Evolutionary conservation across 2,113 vertebrate species (phyloP).

Genomic region (Gambusia holbrooki): DNA sequence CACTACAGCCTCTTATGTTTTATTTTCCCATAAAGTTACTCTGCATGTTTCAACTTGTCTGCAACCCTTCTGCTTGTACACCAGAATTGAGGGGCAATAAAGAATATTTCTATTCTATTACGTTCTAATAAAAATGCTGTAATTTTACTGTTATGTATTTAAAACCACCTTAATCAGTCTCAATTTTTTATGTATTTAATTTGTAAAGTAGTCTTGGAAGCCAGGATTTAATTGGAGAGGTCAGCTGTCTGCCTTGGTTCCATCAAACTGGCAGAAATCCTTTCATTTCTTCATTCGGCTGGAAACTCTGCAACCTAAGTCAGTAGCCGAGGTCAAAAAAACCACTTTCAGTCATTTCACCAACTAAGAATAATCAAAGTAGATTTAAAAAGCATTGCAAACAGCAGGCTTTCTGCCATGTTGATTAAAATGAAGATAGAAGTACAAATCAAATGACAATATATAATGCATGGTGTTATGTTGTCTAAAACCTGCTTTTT

Average conservation of each 20-base stretch:
- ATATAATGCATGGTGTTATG: too few relatives aligned
- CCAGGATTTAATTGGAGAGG: conserved; percentile 37
- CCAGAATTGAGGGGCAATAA: background rate
- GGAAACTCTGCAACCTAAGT: background rate
- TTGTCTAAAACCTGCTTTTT: background rate
- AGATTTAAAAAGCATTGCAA: background rate
- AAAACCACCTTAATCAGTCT: background rate
- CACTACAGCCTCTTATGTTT: background rate
- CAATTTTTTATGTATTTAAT: conserved; percentile 3
- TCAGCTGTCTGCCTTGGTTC: conserved; percentile 44
- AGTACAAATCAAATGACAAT: background rate
- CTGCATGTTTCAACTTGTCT: background rate
- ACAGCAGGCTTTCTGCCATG: background rate
- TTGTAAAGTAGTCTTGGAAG: conserved; percentile 24
- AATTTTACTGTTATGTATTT: background rate
- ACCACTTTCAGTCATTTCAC: background rate
- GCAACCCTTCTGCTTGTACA: background rate
- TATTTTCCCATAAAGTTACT: background rate
- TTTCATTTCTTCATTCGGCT: conserved; percentile 26
- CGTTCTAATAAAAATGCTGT: background rate
- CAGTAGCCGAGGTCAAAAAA: background rate
- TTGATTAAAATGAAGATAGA: background rate
- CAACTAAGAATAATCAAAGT: background rate
- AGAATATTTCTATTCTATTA: background rate
- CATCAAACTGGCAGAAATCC: conserved; percentile 16